phyloP scores from a whole-genome alignment of 2,888 invertebrate genomes.

The Volucella inflata region DNA sequence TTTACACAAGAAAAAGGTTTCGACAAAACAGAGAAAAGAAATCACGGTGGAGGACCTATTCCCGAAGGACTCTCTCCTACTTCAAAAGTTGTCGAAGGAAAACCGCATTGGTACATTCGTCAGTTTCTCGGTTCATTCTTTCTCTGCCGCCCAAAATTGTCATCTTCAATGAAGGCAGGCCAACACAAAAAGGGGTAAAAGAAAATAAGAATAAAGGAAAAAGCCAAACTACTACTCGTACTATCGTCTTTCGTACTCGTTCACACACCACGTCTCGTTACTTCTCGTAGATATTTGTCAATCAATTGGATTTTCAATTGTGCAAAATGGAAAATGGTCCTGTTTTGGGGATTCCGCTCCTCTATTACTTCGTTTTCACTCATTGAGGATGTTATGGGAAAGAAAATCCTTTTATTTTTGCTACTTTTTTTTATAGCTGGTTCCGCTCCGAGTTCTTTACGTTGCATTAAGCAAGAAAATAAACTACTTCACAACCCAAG shows the following conservation, averaged over 20 bases:
- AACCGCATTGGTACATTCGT: slow-evolving; percentile 65
- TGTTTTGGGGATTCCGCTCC: slow-evolving; percentile 39
- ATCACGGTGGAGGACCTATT: slow-evolving; percentile 25
- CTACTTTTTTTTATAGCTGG: not conserved
- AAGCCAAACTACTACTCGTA: slow-evolving; percentile 21
- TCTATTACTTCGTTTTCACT: slow-evolving; percentile 52
- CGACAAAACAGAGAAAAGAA: slow-evolving; percentile 18
- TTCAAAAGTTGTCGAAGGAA: not conserved
- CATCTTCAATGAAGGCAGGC: slow-evolving; percentile 28
- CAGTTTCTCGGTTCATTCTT: slow-evolving; percentile 53
- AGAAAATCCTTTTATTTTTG: slow-evolving; percentile 6
- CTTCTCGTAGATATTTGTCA: slow-evolving; percentile 62
- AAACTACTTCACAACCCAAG: slow-evolving; percentile 15
- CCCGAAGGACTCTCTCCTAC: slow-evolving; percentile 38
- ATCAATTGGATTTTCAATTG: slow-evolving; percentile 75
- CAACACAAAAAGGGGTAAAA: slow-evolving; percentile 49
- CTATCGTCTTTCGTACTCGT: not conserved
- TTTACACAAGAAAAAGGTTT: slow-evolving; percentile 6
- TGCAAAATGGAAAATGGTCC: slow-evolving; percentile 67
- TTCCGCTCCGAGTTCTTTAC: slow-evolving; percentile 19
- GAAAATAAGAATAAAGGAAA: slow-evolving; percentile 33
- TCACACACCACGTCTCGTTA: not conserved
- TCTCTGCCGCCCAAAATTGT: not conserved
- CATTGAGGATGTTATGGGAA: slow-evolving; percentile 46
- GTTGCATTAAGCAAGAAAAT: slow-evolving; percentile 53